Conservation (phyloP, 2,113 vertebrate genomes). For the Equus przewalskii region DNA sequence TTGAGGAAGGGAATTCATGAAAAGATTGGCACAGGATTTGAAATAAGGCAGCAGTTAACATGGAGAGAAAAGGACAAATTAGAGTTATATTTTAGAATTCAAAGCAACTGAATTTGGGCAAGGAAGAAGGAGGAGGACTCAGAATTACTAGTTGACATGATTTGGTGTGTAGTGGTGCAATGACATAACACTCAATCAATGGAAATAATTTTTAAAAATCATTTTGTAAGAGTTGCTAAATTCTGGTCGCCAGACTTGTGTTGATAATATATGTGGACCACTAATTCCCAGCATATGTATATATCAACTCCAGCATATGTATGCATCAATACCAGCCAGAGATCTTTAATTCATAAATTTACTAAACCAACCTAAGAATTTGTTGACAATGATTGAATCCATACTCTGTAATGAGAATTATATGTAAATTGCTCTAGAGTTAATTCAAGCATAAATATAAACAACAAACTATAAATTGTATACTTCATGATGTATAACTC, state of each 20-base stretch:
- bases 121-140: neutral
- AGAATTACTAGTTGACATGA: neutral
- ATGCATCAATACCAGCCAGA: neutral
- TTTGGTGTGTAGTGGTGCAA: neutral
- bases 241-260: neutral
- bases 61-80: neutral
- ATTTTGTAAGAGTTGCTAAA: neutral
- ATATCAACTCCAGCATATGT: neutral
- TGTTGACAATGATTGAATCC: conserved; percentile 43
- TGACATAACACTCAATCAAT: neutral
- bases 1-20: neutral
- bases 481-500: neutral
- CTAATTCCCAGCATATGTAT: neutral
- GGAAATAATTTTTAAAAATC: neutral
- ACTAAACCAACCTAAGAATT: conserved; percentile 23
- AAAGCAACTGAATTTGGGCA: neutral
- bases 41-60: neutral
- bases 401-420: conserved; percentile 6
- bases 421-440: conserved; percentile 9
- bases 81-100: neutral
- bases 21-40: neutral
- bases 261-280: neutral
- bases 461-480: conserved; percentile 30
- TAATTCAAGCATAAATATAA: conserved; percentile 45
- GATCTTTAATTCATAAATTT: conserved; percentile 30